Percentiles rank a stretch among this genome's conserved stretches.
These are phyloP conservation scores for Lichenostomus cassidix DNA, from an alignment of 2,113 vertebrate species.

Conservation along the genomic window DNA sequence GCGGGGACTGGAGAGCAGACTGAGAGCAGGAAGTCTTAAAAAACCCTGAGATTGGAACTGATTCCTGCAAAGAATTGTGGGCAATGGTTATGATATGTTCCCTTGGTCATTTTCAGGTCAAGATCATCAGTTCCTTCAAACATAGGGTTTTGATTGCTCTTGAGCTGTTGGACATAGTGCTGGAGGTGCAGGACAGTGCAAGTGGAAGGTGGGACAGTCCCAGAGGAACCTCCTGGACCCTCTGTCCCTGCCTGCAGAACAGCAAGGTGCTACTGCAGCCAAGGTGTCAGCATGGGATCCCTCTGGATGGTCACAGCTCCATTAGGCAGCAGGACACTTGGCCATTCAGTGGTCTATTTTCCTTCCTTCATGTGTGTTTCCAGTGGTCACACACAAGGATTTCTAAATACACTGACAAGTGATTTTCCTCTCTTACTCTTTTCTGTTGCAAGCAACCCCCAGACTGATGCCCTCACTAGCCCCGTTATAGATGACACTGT, in stretches of 20 bases:
- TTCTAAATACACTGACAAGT: not conserved
- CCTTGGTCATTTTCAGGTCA: not conserved
- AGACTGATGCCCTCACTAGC: not conserved
- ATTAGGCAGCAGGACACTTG: not conserved
- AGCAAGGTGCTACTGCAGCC: not conserved
- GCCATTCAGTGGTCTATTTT: not conserved
- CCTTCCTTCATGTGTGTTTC: not conserved
- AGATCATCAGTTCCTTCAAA: not conserved
- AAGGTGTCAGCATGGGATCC: rapidly evolving
- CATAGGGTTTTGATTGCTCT: not conserved
- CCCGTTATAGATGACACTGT: rapidly evolving
- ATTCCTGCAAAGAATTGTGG: not conserved
- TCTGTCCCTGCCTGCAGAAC: not conserved
- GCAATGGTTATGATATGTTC: not conserved
- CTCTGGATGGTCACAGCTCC: not conserved
- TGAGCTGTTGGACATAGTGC: not conserved
- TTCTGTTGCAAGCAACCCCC: not conserved
- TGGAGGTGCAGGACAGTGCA: not conserved
- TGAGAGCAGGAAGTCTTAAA: not conserved
- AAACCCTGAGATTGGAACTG: not conserved
- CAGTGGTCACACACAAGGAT: not conserved
- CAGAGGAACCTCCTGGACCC: not conserved
- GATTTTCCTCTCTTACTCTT: not conserved
- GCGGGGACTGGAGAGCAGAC: not conserved
- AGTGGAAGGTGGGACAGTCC: not conserved